Evolutionary conservation across 2,888 invertebrate species (phyloP).

Genomic region (Trachelus iudaicus): DNA sequence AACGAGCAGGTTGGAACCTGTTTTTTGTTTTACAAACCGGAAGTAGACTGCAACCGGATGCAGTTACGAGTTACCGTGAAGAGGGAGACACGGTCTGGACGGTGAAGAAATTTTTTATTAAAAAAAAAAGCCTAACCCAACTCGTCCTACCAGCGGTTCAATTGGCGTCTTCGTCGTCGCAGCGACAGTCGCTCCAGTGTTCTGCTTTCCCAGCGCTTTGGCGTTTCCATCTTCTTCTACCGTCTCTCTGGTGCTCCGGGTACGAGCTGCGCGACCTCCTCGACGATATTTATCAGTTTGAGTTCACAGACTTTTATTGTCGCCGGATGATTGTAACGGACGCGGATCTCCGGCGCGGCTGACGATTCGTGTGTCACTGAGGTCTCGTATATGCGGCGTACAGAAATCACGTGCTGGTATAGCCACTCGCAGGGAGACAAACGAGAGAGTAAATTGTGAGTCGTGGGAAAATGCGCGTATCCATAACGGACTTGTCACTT

Average conservation of each 20-base stretch:
- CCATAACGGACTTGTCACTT: not conserved
- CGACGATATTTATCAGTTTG: not conserved
- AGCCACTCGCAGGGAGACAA: not conserved
- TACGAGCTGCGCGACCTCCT: not conserved
- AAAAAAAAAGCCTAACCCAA: not conserved
- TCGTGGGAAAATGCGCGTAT: not conserved
- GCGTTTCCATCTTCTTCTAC: not conserved
- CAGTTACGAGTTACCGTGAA: not conserved
- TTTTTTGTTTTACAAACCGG: not conserved
- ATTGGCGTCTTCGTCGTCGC: slow-evolving; percentile 31
- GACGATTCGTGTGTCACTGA: not conserved
- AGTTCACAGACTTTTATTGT: not conserved
- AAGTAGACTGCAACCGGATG: not conserved
- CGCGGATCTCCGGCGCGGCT: not conserved
- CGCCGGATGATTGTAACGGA: not conserved
- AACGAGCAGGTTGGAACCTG: not conserved
- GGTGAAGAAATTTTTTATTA: not conserved
- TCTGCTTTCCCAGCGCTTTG: slow-evolving; percentile 46
- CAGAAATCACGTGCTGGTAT: not conserved
- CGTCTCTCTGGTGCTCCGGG: not conserved
- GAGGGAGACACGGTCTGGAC: not conserved
- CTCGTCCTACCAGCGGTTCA: slow-evolving; percentile 30
- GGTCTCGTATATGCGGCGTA: not conserved
- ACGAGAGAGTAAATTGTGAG: not conserved
- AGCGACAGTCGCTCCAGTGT: slow-evolving; percentile 39